Conservation (phyloP, 1,140 invertebrate species). For the Brachionus angularis region DNA sequence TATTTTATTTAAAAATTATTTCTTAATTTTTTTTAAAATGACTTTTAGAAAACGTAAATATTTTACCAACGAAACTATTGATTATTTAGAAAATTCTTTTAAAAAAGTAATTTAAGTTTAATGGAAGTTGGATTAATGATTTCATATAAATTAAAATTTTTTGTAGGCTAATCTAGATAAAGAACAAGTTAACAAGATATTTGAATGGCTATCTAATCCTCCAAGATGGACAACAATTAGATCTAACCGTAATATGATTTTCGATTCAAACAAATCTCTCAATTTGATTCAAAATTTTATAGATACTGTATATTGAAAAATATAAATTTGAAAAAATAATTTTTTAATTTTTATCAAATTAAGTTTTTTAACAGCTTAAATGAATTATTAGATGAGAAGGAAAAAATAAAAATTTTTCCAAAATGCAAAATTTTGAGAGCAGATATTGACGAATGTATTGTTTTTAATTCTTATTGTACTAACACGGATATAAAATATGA, state of each 20-base stretch:
- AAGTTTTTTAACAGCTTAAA: not conserved
- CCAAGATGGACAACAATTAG: constrained; percentile 18
- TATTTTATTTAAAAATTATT: not conserved
- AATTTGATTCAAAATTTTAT: constrained; percentile 21
- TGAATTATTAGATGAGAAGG: no score
- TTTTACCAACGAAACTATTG: not conserved
- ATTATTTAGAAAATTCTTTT: constrained; percentile 23
- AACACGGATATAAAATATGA: no score
- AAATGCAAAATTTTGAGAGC: no score
- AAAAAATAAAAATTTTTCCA: no score
- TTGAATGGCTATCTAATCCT: not conserved
- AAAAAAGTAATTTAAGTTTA: no score
- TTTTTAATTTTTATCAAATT: not conserved
- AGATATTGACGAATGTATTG: no score
- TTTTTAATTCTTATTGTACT: no score
- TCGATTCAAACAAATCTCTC: not conserved
- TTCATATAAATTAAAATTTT: not conserved
- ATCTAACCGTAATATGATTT: not conserved
- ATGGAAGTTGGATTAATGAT: no score
- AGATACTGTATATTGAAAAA: not conserved
- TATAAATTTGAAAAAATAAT: not conserved
- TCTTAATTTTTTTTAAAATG: not conserved
- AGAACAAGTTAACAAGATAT: not conserved
- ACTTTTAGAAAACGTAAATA: not conserved
- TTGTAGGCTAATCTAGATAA: not conserved